Evolutionary conservation across 2,888 invertebrate genomes (phyloP), one percentile per base, ranked within the genome.

Genomic region (Ceramica pisi): DNA sequence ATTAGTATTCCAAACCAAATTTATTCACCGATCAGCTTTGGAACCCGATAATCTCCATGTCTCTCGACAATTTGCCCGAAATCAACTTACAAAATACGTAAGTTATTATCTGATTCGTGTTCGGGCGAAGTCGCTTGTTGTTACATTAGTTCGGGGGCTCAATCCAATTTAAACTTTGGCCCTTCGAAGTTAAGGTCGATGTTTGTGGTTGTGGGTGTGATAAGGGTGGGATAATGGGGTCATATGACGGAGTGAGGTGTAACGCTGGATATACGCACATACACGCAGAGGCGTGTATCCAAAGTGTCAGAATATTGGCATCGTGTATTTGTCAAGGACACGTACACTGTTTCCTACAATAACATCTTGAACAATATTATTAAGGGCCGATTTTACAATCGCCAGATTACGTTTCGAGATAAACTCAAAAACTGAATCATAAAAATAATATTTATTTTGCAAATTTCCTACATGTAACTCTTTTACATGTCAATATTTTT

Each of bases 171-270:
- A 87, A 85, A 86, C 91, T 89, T 89, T 91, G 84, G 75, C 64
- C 65, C 67, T 66, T 67, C 75, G 60, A 65, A 71, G 53, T 82
- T 91, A 94, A 87, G 89, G 93, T 91, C 84, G 84, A 80, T 84
- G 90, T 91, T 93, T 81, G 88, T 71, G 82, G 85, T 84, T 70
- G 71, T 73, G 76, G 51, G 64, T 69, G 68, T 80, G 80, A 83
- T 90, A 89, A 91, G 93, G 92, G 92, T 90, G 91, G 92, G 88
- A 90, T 93, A 94, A 94, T 93, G 90, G 91, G 92, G 92, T 93
- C 92, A 93, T 94, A 94, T 92, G 90, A 91, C 89, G 90, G 86
- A 89, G 90, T 84, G 92, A 92, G 91, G 93, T 94, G 93, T 93
- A 91, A 92, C 89, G 89, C 79, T 87, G 84, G 83, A 82, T 87